Evolutionary conservation across 2,113 vertebrate genomes (phyloP).

Genomic region (Entomyzon cyanotis): DNA sequence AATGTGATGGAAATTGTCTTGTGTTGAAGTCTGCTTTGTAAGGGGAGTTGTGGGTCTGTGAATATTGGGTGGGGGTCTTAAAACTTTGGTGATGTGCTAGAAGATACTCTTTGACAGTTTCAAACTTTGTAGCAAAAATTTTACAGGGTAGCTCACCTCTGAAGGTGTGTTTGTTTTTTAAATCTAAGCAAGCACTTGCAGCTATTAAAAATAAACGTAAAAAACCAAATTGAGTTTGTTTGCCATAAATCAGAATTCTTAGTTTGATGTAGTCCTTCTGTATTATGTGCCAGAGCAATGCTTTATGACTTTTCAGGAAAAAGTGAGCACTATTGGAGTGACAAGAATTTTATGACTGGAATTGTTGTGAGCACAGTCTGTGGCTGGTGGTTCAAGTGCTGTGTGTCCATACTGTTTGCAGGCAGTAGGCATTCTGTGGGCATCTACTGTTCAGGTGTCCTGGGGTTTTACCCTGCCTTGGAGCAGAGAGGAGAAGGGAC

Average conservation of each 20-base stretch:
- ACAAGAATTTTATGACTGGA: background rate
- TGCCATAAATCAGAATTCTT: background rate
- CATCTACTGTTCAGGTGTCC: background rate
- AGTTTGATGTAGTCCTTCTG: background rate
- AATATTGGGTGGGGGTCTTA: background rate
- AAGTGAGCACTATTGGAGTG: background rate
- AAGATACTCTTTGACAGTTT: background rate
- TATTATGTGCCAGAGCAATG: background rate
- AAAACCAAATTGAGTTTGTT: background rate
- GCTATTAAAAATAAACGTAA: background rate
- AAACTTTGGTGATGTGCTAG: background rate
- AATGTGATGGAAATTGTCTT: background rate
- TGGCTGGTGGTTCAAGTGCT: rapidly evolving
- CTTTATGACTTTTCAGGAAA: background rate
- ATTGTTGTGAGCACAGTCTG: rapidly evolving
- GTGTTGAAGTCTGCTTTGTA: background rate
- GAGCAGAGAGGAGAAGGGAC: background rate
- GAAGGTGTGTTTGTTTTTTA: background rate
- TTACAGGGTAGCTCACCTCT: background rate
- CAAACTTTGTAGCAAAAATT: background rate
- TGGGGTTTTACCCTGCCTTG: background rate
- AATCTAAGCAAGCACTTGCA: background rate
- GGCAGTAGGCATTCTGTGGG: background rate
- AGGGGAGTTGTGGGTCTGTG: background rate
- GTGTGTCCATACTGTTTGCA: background rate